Percentiles rank a stretch among this genome's conserved stretches.
Conservation (phyloP, 2,797 vertebrate genomes). For the Ceryle rudis region DNA sequence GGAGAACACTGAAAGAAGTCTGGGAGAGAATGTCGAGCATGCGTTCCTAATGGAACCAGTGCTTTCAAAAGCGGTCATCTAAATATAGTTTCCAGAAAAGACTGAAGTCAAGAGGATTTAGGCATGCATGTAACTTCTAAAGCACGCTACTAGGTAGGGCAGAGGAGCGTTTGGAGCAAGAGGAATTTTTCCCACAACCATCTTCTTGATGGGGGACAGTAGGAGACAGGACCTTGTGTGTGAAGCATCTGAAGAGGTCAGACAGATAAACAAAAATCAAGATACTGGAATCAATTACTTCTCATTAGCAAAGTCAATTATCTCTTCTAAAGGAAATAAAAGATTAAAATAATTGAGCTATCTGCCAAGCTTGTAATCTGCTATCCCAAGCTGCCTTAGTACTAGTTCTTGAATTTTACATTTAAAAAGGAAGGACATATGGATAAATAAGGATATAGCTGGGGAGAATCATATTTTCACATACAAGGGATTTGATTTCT, state of each 20-base stretch:
- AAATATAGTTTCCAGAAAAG: neutral
- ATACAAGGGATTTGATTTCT: neutral
- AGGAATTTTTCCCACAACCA: neutral
- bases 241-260: neutral
- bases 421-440: neutral
- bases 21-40: slow-evolving; percentile 7
- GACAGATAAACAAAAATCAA: neutral
- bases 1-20: neutral
- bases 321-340: neutral
- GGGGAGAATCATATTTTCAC: neutral
- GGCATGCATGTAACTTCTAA: neutral
- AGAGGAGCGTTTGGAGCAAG: neutral
- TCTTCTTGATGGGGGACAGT: neutral
- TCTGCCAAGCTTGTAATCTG: neutral
- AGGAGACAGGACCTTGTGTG: neutral
- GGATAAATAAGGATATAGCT: neutral
- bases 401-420: neutral
- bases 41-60: neutral
- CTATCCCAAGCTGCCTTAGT: neutral
- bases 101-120: neutral
- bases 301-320: neutral
- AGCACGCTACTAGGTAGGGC: neutral
- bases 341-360: neutral
- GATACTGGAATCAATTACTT: neutral
- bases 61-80: neutral